Evolutionary conservation across 2,797 vertebrate species (phyloP).

Genomic region (Emys orbicularis): DNA sequence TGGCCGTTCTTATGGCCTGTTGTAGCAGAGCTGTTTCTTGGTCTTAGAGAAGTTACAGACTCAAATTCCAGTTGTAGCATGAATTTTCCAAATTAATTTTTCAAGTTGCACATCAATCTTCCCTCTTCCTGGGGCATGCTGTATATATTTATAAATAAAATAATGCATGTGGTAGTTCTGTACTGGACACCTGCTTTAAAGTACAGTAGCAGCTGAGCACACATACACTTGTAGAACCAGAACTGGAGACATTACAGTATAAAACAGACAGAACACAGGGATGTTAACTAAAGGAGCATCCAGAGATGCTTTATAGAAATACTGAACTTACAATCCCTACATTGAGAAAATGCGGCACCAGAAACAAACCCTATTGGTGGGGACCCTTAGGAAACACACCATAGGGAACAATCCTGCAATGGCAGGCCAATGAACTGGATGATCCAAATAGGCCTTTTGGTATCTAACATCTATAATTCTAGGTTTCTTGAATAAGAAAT

Average conservation of each 20-base stretch:
- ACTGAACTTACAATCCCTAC: neutral
- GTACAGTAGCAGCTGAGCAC: neutral
- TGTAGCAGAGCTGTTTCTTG: neutral
- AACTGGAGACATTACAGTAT: neutral
- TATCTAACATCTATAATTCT: neutral
- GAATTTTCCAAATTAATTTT: slow-evolving; percentile 36
- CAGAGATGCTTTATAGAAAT: slow-evolving; percentile 3
- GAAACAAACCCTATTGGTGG: slow-evolving; percentile 28
- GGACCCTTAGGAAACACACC: neutral
- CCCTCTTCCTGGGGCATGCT: neutral
- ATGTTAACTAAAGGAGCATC: neutral
- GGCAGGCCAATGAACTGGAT: neutral
- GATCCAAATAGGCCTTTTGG: neutral
- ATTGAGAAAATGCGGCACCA: neutral
- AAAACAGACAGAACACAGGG: neutral
- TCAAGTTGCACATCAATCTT: slow-evolving; percentile 29
- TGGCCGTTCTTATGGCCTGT: neutral
- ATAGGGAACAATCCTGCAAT: neutral
- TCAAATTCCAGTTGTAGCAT: neutral
- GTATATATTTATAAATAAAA: slow-evolving; percentile 35
- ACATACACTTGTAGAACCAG: neutral
- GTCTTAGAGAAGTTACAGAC: neutral
- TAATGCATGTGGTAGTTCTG: neutral
- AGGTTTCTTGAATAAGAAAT: neutral
- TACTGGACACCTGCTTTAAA: neutral